Evolutionary conservation across 2,113 vertebrate species (phyloP).

Genomic region (Malurus alboscapulatus): DNA sequence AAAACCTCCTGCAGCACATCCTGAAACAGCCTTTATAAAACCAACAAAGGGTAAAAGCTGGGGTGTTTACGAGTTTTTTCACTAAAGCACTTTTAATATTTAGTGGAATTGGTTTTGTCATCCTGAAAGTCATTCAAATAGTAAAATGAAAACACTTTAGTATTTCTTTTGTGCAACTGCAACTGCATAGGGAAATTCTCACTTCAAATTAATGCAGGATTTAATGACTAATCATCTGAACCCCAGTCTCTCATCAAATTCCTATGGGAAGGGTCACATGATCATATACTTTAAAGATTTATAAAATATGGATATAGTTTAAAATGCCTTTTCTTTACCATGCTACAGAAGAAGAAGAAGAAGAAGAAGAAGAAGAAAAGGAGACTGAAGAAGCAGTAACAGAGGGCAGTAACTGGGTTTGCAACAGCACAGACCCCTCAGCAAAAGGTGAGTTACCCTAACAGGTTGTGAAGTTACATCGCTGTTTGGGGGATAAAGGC

Average conservation of each 20-base stretch:
- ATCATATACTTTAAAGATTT: background rate
- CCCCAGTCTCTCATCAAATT: background rate
- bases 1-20: background rate
- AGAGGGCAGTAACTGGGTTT: background rate
- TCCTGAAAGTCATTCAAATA: background rate
- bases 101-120: background rate
- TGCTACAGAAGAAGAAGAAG: background rate
- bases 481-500: background rate
- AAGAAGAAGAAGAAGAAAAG: background rate
- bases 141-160: background rate
- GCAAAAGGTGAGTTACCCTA: background rate
- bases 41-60: background rate
- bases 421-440: background rate
- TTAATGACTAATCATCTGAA: no score
- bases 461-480: background rate
- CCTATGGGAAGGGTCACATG: background rate
- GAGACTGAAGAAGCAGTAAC: background rate
- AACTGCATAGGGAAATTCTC: no score
- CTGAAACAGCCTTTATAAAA: background rate
- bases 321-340: background rate
- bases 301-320: background rate
- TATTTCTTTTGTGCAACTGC: no score
- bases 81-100: background rate
- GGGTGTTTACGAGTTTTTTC: background rate
- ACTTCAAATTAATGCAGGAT: no score